These are phyloP conservation scores for Misgurnus mizolepis DNA, from an alignment of 2,113 vertebrate species.

Conservation along the genomic window DNA sequence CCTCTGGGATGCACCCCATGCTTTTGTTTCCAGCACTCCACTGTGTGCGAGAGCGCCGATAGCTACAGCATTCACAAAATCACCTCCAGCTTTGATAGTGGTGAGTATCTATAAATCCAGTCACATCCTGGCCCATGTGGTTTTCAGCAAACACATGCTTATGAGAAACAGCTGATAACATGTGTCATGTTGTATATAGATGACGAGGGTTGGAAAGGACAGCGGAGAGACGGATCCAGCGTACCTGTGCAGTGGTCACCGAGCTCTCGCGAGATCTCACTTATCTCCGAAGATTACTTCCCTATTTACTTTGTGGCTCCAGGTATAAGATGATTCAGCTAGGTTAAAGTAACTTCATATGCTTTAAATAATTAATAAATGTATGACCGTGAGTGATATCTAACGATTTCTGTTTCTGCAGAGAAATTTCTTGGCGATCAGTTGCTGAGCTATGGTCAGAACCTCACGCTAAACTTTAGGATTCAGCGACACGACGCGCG, in stretches of 20 bases:
- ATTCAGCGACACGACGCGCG: slow-evolving; percentile 87
- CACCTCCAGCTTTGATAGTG: slow-evolving; percentile 80
- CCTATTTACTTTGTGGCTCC: slow-evolving; percentile 93
- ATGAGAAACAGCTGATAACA: slow-evolving; percentile 24
- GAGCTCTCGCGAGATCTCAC: slow-evolving; percentile 80
- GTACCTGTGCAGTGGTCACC: slow-evolving; percentile 82
- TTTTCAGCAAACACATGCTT: neutral
- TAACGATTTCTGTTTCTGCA: slow-evolving; percentile 60
- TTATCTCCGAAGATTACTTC: slow-evolving; percentile 90
- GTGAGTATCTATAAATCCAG: slow-evolving; percentile 60
- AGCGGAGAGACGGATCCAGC: slow-evolving; percentile 82
- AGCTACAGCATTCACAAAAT: slow-evolving; percentile 82
- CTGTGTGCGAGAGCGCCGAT: slow-evolving; percentile 83
- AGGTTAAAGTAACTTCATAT: too few relatives aligned
- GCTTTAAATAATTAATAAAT: too few relatives aligned
- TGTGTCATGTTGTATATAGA: slow-evolving; percentile 65
- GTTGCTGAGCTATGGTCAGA: slow-evolving; percentile 91
- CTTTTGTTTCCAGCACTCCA: slow-evolving; percentile 97
- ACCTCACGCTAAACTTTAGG: slow-evolving; percentile 87
- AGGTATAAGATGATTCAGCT: slow-evolving; percentile 70
- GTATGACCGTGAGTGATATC: too few relatives aligned
- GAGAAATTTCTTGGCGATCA: slow-evolving; percentile 92
- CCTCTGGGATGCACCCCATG: slow-evolving; percentile 90
- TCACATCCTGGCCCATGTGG: neutral
- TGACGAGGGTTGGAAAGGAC: slow-evolving; percentile 85